Base-by-base conservation (phyloP, 1,140 invertebrate species). In the Monochamus saltuarius region DNA sequence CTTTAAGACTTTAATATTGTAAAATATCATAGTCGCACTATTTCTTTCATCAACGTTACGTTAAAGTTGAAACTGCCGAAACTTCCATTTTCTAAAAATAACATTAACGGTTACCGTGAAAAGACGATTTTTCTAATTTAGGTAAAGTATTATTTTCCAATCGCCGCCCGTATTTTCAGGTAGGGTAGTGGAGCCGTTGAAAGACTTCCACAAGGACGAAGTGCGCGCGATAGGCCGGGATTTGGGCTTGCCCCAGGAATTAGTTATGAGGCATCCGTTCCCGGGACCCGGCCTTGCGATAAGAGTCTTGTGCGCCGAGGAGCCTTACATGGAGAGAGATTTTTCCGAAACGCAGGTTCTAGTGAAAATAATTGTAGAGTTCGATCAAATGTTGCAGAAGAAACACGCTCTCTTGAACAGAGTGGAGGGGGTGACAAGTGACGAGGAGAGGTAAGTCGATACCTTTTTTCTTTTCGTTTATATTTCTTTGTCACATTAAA, bases 181-280 rank as follows among this genome's bases (percentile, higher is more conserved):
- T 92, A 82, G 92, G 58, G 95, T 99, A 11, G 89, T 99, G 16
- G 97, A 99, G 80, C 97, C 97, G n/a, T 81, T 99, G 10, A 92
- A 90, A 80, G 97, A 99, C 80, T 99, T 99, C 76, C 97, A 99
- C 75, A 99, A 99, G 82, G 97, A 99, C 78, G 98, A 99, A 83
- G 97, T 99, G 50, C 81, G 91, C 56, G 81, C 82, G 34, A 75
- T 94, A 52, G 98, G 97, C 45, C 81, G 85, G 72, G 92, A 97
- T 77, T 82, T 99, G 53, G 95, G 94, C 0, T 82, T 99, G 42
- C 91, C 95, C 7, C 72, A 83, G 10, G 86, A 90, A 59, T 77
- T 99, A 59, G 92, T 99, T 35, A 86, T 95, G 74, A 84, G 97
- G 58, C 98, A 99, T 80, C 98, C 98, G 14, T 99, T 99, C 78